phyloP scores from a whole-genome alignment of 2,797 vertebrate genomes.

The Merluccius polli region DNA sequence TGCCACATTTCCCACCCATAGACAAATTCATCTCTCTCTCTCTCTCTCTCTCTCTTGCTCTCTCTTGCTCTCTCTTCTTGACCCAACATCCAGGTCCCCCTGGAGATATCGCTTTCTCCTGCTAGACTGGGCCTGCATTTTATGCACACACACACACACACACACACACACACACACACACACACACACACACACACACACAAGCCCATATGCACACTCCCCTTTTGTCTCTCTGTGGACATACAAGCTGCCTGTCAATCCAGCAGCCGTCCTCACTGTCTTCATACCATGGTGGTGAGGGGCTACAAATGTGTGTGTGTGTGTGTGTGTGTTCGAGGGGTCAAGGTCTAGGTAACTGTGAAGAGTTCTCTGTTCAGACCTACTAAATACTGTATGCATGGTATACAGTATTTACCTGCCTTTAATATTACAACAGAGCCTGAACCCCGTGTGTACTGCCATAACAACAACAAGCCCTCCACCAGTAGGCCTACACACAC shows the following conservation, averaged over 20 bases:
- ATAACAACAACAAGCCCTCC: conserved; percentile 24
- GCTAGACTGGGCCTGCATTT: background rate
- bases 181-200: conserved; percentile 29
- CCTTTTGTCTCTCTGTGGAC: conserved; percentile 46
- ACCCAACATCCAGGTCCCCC: conserved; percentile 59
- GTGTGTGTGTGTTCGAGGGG: conserved; percentile 24
- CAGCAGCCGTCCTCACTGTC: conserved; percentile 44
- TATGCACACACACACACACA: conserved; percentile 13
- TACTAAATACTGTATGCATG: conserved; percentile 54
- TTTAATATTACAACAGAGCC: conserved; percentile 45
- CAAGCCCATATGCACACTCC: conserved; percentile 18
- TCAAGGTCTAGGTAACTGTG: conserved; percentile 47
- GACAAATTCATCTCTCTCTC: conserved; percentile 14
- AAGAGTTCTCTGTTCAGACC: conserved; percentile 45
- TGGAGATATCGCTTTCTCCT: conserved; percentile 52
- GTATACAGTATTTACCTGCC: conserved; percentile 48
- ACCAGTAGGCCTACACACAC: conserved; percentile 7
- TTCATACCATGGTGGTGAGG: conserved; percentile 44
- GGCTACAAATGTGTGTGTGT: conserved; percentile 27
- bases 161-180: conserved; percentile 26
- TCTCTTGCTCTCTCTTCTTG: conserved; percentile 50
- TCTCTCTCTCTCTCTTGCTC: background rate
- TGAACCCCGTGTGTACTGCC: conserved; percentile 22
- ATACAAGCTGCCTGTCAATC: conserved; percentile 60
- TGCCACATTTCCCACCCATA: conserved; percentile 28